A percentile compares a stretch with the other conserved stretches of the same genome.
phyloP scores from a whole-genome alignment of 2,888 invertebrate species.

The Pyrrhosoma nymphula region DNA sequence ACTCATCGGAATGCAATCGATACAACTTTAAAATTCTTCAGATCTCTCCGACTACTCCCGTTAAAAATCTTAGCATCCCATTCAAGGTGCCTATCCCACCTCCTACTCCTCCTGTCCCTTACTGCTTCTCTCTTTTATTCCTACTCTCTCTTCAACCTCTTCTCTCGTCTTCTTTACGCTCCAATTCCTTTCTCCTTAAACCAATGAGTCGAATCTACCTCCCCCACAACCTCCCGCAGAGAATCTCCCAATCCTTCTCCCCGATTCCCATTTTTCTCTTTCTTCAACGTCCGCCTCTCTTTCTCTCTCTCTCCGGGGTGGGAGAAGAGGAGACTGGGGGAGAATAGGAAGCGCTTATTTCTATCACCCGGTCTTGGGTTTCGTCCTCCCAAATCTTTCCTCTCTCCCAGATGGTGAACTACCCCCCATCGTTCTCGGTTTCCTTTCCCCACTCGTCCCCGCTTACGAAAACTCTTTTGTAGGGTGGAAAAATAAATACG shows the following conservation, averaged over 20 bases:
- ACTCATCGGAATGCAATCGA: constrained; percentile 39
- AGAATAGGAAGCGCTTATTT: constrained; percentile 19
- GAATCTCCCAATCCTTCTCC: too few relatives aligned
- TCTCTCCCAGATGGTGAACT: background rate
- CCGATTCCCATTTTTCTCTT: background rate
- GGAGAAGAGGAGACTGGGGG: background rate
- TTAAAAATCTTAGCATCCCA: background rate
- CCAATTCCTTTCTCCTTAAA: constrained; percentile 43
- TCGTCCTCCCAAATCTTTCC: background rate
- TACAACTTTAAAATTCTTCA: constrained; percentile 57
- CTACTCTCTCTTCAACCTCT: background rate
- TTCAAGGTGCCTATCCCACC: background rate
- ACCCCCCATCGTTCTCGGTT: too few relatives aligned
- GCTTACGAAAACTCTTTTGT: too few relatives aligned
- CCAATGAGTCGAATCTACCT: constrained; percentile 48
- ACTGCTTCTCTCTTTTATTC: background rate
- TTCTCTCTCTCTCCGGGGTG: background rate
- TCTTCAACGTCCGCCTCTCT: background rate
- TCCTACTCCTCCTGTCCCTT: background rate
- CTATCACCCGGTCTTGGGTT: background rate
- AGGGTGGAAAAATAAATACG: too few relatives aligned
- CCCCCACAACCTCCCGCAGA: too few relatives aligned
- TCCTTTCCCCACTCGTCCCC: too few relatives aligned
- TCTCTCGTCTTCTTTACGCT: background rate
- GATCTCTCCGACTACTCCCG: background rate